Base-by-base conservation (phyloP, 2,888 invertebrate species). In the Cosmorhoe ocellata region DNA sequence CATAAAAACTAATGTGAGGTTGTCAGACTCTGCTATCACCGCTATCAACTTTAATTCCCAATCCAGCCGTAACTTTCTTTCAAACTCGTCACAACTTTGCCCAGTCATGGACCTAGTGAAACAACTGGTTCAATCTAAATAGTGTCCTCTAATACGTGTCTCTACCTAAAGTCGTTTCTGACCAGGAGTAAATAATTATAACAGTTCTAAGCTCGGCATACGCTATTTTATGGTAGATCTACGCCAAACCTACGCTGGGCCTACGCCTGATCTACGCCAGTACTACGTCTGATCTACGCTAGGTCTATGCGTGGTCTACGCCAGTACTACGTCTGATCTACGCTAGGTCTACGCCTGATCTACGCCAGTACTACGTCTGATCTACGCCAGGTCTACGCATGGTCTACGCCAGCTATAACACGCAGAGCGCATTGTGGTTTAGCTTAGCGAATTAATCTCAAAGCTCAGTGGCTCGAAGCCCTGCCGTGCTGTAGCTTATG, bases 11-110 rank as follows among this genome's bases (percentile, higher is more conserved):
- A 39, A 54, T 58, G 41, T 43, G 39, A 8, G 44, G 39, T 36
- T 45, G 22, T 33, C 49, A 30, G 41, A 56, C 33, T 18, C 33
- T 49, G 40, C 56, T 52, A 47, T 61, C 58, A 61, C 31, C 55
- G 47, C 50, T 52, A 55, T 50, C 40, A 48, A 56, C 41, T 52
- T 56, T 51, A 49, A 58, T 55, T 58, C 61, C 54, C 52, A 40
- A 48, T 45, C 30, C 40, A 40, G 37, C 36, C 45, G 13, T 33
- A 45, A 49, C 32, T 52, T 55, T 56, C 46, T 56, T 51, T 49
- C 53, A 14, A 58, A 59, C 48, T 57, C 18, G 10, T 31, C 46
- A 31, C 48, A 56, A 57, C 48, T 59, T 57, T 38, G 27, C 45
- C 10, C 47, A 33, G 12, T 7, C 28, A 32, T 4, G 28, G 39